Conservation (phyloP, 1,140 invertebrate genomes). For the Rhopalosiphum padi region DNA sequence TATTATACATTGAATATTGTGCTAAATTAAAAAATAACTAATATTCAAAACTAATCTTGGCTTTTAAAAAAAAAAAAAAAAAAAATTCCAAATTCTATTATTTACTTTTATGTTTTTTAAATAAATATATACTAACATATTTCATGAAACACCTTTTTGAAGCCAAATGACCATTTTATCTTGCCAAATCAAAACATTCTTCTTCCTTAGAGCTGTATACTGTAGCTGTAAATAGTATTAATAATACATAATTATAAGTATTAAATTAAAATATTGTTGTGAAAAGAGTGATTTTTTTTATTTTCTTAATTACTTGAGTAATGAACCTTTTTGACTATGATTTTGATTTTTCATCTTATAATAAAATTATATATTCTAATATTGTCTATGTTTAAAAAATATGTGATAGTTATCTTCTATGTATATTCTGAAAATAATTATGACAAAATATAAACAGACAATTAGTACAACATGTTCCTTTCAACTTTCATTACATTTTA, state of each 20-base stretch:
- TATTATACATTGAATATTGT: background rate
- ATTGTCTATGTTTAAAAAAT: background rate
- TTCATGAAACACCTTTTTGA: slow-evolving; percentile 32
- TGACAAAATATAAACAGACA: background rate
- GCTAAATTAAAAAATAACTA: background rate
- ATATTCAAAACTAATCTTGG: background rate
- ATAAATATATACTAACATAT: background rate
- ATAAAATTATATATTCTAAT: background rate
- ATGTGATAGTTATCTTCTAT: background rate
- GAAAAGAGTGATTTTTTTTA: background rate
- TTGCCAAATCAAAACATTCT: slow-evolving; percentile 49
- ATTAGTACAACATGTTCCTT: background rate
- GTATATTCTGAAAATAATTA: background rate
- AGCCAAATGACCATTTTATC: background rate
- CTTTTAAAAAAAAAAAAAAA: background rate
- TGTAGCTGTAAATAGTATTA: slow-evolving; percentile 15
- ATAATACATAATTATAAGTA: background rate
- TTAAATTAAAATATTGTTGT: background rate
- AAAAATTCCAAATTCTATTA: background rate
- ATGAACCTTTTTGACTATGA: background rate
- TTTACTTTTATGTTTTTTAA: background rate
- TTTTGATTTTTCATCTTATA: background rate
- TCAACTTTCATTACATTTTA: background rate
- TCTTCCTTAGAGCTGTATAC: slow-evolving; percentile 33
- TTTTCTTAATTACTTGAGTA: background rate